phyloP scores from a whole-genome alignment of 2,888 invertebrate species.

The Globia sparganii region DNA sequence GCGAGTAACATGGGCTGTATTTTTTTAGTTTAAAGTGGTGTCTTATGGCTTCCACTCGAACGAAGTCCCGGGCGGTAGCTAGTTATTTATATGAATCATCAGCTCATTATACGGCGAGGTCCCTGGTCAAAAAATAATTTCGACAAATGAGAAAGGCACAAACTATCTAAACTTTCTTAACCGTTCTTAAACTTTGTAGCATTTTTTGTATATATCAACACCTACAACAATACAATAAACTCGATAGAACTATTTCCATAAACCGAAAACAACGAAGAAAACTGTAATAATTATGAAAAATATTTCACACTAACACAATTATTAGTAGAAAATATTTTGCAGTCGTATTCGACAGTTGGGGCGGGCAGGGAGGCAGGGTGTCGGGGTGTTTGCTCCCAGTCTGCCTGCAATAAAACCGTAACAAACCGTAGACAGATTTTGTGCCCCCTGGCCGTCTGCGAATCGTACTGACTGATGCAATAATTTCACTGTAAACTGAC shows the following conservation, averaged over 20 bases:
- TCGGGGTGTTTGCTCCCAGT: constrained; percentile 69
- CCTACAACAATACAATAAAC: background rate
- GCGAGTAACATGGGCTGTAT: too few relatives aligned
- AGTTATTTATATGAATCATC: background rate
- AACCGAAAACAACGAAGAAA: constrained; percentile 7
- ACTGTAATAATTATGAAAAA: constrained; percentile 16
- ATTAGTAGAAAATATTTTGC: constrained; percentile 68
- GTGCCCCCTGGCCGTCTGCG: constrained; percentile 66
- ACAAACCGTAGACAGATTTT: constrained; percentile 72
- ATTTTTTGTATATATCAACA: background rate
- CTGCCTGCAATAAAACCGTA: constrained; percentile 74
- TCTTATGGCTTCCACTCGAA: too few relatives aligned
- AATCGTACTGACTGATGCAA: constrained; percentile 69
- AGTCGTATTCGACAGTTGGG: constrained; percentile 59
- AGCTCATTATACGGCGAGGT: background rate
- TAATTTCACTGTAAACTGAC: constrained; percentile 70
- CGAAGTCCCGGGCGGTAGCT: too few relatives aligned
- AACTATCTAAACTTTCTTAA: background rate
- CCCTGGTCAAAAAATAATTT: background rate
- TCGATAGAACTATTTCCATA: background rate
- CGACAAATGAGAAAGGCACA: background rate
- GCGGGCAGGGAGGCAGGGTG: constrained; percentile 31
- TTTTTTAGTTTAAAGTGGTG: too few relatives aligned
- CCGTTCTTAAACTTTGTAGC: background rate
- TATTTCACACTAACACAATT: constrained; percentile 43